Evolutionary conservation across 2,888 invertebrate genomes (phyloP).

Genomic region (Mimas tiliae): DNA sequence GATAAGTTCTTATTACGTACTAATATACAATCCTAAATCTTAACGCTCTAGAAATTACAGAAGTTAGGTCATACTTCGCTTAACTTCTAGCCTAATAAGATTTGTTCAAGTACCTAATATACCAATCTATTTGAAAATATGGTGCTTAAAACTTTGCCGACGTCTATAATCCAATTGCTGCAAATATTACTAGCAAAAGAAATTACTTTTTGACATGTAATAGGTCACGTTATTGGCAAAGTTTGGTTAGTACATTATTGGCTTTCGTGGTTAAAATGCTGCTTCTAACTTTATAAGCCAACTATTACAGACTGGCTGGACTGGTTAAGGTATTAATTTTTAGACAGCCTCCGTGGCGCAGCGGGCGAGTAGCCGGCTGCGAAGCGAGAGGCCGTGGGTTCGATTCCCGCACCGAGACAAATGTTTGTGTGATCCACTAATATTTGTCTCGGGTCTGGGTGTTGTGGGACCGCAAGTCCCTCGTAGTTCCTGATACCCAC

Average conservation of each 20-base stretch:
- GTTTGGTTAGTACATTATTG: constrained; percentile 33
- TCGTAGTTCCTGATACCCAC: no score
- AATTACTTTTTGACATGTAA: constrained; percentile 48
- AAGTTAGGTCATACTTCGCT: neutral
- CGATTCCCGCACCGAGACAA: no score
- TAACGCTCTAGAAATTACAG: neutral
- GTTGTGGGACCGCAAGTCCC: no score
- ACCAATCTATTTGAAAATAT: constrained; percentile 14
- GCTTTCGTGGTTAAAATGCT: neutral
- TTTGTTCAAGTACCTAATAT: constrained; percentile 22
- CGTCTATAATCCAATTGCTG: constrained; percentile 47
- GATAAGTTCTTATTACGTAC: neutral
- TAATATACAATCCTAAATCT: neutral
- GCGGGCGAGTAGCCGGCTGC: no score
- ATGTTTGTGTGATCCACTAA: no score
- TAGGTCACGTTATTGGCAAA: constrained; percentile 47
- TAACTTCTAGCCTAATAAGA: constrained; percentile 15
- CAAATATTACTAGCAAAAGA: constrained; percentile 51
- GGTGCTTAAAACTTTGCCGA: constrained; percentile 33
- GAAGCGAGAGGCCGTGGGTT: no score
- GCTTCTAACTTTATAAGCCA: neutral
- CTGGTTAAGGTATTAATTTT: no score
- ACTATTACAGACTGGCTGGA: neutral
- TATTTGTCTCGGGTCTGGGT: no score
- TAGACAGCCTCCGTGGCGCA: no score